Evolutionary conservation across 2,888 invertebrate genomes (phyloP), one percentile per base, ranked within the genome.

Genomic region (Ephialtes manifestator): DNA sequence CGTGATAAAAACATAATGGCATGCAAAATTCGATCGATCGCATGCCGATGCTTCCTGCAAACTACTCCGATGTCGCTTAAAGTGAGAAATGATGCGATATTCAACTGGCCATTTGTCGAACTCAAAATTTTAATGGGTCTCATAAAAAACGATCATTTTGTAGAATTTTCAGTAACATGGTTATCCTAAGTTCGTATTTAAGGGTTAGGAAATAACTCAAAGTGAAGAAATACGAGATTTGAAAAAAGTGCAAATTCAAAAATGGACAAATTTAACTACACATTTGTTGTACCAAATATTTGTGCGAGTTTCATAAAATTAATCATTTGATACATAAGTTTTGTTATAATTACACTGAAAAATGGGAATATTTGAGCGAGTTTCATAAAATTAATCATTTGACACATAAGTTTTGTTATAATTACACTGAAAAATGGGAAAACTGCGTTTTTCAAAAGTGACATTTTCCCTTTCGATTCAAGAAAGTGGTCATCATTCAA

Each of bases 11-110:
- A 28, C 70, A 76, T 71, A 71, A 84, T 80, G 70, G 75, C 70
- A 84, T 55, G 83, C 71, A 46, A 71, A 84, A 84, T 80, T 63
- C 76, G 71, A 80, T 80, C 76, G 67, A 58, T 76, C 51, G 83
- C 80, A 80, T 76, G 65, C 71, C 68, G 55, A 80, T 74, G 28
- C 48, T 24, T 55, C 28, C n/a, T 60, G 13, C 43, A 8, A 48
- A 58, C 48, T 67, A 48, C 43, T 28, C 15, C 13, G 60, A 18
- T 60, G 39, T 35, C 46, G 4, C 4, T 15, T 46, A 18, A 7
- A 58, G 43, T 46, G 68, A 68, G 60, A 83, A 83, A 74, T 18
- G 2, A 43, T 28, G 58, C 58, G 58, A 28, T 4, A 28, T 13
- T 11, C 58, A 15, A 58, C 4, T 13, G 55, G 53, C 20, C 11